phyloP scores from a whole-genome alignment of 2,113 vertebrate species.

The Malaclemys terrapin region DNA sequence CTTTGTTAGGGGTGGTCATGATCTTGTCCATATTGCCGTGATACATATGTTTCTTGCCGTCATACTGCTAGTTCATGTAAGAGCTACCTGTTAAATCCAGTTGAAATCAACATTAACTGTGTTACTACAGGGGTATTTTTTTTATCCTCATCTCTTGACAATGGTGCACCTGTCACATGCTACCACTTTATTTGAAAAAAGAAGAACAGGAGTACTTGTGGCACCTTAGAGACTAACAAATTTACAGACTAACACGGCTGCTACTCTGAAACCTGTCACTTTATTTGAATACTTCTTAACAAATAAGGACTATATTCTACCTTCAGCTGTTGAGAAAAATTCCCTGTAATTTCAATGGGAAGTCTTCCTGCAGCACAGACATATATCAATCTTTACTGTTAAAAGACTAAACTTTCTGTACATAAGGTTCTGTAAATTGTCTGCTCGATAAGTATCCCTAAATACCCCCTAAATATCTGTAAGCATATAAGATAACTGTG shows the following conservation, averaged over 20 bases:
- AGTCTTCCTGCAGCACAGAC: not conserved
- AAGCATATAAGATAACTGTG: accelerated
- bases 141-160: not conserved
- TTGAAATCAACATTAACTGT: not conserved
- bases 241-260: too few relatives aligned
- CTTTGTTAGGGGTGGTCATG: not conserved
- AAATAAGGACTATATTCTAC: not conserved
- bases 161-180: not conserved
- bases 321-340: not conserved
- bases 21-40: not conserved
- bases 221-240: too few relatives aligned
- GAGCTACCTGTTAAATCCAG: not conserved
- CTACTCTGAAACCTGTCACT: not conserved
- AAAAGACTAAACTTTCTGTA: not conserved
- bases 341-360: not conserved
- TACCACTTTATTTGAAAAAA: not conserved
- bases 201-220: too few relatives aligned
- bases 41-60: not conserved
- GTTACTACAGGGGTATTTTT: not conserved
- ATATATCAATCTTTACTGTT: not conserved
- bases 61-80: not conserved
- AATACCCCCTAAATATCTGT: not conserved
- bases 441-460: not conserved
- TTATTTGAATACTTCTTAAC: not conserved
- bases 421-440: not conserved